phyloP scores from a whole-genome alignment of 35 echinoderm and acorn worm species.

The Ptychodera flava region DNA sequence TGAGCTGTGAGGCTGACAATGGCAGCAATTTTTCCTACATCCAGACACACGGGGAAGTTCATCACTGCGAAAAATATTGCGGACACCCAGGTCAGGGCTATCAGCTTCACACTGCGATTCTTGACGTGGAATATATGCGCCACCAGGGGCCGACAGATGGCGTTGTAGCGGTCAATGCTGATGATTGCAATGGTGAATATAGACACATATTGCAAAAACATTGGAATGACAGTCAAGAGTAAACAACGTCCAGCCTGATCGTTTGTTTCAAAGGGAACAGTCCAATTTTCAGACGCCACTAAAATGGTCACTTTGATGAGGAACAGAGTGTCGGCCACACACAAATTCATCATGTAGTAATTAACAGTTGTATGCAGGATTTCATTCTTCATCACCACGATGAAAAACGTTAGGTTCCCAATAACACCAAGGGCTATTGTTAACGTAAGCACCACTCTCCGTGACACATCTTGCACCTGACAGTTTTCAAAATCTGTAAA shows the following conservation, averaged over 20 bases:
- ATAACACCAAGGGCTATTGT: neutral
- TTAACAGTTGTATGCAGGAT: neutral
- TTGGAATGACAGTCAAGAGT: neutral
- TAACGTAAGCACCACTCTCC: too few species aligned
- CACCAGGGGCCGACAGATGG: neutral
- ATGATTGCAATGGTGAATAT: neutral
- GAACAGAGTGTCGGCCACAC: neutral
- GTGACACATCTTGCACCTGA: too few species aligned
- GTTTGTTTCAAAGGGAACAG: too few species aligned
- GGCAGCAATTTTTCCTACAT: neutral
- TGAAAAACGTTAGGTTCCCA: neutral
- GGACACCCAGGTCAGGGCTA: neutral
- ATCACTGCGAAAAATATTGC: neutral
- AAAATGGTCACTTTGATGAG: neutral
- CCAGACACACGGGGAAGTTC: neutral
- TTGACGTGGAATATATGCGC: neutral
- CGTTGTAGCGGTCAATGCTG: neutral
- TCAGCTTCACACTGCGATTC: neutral
- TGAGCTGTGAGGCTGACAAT: neutral
- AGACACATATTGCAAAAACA: neutral
- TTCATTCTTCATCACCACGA: neutral
- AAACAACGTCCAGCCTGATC: too few species aligned
- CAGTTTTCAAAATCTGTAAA: too few species aligned
- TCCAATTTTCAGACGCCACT: too few species aligned
- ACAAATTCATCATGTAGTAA: neutral